Base-by-base conservation (phyloP, 2,113 vertebrate species). In the Antechinus stuartii region DNA sequence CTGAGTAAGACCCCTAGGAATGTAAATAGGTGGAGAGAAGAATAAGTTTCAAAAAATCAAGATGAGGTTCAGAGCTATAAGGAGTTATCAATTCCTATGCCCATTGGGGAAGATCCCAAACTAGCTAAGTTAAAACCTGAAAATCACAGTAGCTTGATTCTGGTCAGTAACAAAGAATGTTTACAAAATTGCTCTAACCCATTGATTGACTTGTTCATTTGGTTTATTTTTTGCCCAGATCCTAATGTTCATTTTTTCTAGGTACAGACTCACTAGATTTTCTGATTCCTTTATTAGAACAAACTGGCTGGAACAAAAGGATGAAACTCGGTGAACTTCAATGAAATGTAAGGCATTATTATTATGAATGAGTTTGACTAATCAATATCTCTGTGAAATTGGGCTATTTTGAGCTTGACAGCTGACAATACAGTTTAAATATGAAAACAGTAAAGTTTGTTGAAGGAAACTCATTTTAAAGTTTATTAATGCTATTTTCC, bases 401-500 rank as follows among this genome's bases (percentile, higher is more conserved):
- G 76, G 93, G 92, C 19, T 54, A 22, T 54, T 22, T 90, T 53
- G 52, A 42, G 22, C 89, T 93, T 93, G 93, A 92, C 52, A 92
- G 57, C 30, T 92, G 68, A 95, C 26, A 25, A 27, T 90, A 92
- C n/a, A 90, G 90, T 52, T 6, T 92, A 95, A 93, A 94, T 90
- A 84, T 22, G 89, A 93, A 95, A 94, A 93, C 46, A 84, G n/a
- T 54, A 89, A 93, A 56, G 1, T n/a, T 95, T 89, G 22, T 94
- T 42, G 91, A 53, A 35, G 52, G 90, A 92, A 97, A 90, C 76
- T 92, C 89, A 96, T 95, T 55, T 89, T 92, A 89, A 96, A 95
- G 47, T 93, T 95, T 96, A 94, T 97, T 94, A 93, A 94, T 90
- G 56, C 46, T 93, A 26, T 93, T 96, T 95, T 92, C 61, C 55